These are phyloP conservation scores for Amphimedon queenslandica DNA, from an alignment of 37 sponge, comb jelly and placozoan species.

Conservation along the genomic window DNA sequence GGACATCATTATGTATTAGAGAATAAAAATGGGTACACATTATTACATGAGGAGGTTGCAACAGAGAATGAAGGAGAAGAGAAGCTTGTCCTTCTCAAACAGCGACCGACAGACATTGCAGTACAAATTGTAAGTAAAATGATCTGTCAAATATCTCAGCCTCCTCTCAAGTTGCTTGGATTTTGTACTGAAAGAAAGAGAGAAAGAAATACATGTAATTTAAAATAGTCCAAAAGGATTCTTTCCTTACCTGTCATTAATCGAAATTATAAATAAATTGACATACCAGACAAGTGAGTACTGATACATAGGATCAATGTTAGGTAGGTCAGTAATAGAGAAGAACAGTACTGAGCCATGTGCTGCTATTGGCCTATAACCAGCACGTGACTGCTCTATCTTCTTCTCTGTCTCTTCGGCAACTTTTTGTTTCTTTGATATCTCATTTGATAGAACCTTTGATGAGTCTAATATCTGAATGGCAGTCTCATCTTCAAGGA, in stretches of 20 bases:
- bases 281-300: conserved; percentile 98
- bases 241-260: conserved; percentile 78
- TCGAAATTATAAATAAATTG: conserved; percentile 92
- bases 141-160: conserved; percentile 89
- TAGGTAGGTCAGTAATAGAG: conserved; percentile 97
- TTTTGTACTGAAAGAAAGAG: conserved; percentile 61
- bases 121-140: conserved; percentile 99
- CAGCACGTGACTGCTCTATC: conserved; percentile 97
- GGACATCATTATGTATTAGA: no score
- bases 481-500: conserved; percentile 97
- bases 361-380: conserved; percentile 90
- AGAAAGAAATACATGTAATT: conserved; percentile 4
- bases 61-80: conserved; percentile 99
- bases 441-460: conserved; percentile 88
- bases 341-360: conserved; percentile 98
- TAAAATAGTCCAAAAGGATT: background rate
- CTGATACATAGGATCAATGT: conserved; percentile 99
- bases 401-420: conserved; percentile 98
- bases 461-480: conserved; percentile 95
- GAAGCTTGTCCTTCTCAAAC: conserved; percentile 99
- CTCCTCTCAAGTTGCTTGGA: conserved; percentile 94
- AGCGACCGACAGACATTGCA: conserved; percentile 97
- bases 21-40: no score
- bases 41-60: conserved; percentile 85
- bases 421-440: conserved; percentile 88